Base-by-base conservation (phyloP, 1,140 invertebrate species). In the Cryptotermes secundus region DNA sequence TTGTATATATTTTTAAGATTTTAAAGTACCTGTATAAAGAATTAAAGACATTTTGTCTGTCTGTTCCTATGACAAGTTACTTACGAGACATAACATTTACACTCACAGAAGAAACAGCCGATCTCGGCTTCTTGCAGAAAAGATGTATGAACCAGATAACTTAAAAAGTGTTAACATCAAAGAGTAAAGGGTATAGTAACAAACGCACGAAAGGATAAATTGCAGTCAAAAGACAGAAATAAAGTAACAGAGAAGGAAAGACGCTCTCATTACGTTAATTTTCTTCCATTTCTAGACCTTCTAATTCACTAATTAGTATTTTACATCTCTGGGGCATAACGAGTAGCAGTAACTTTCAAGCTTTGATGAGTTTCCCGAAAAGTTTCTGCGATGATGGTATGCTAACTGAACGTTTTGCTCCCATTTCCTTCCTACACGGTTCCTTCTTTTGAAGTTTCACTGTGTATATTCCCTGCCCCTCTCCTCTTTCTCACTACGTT, bases 301-400 rank as follows among this genome's bases (percentile, higher is more conserved):
- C 86, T 87, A 87, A 86, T 87, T 87, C 86, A 86, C 86, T 87
- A 86, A 87, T 87, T 86, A 86, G 85, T 87, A 87, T 87, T 87
- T 87, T 84, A 86, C 85, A 86, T 86, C 86, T 85, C 86, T 84
- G 82, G 86, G 82, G 86, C 84, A 83, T 81, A 42, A 81, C 80
- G 34, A 35, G 34, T 26, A 42, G 35, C 34, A 34, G 80, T 34
- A 81, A 81, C 80, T 81, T 81, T 81, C 34, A 36, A 36, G 80
- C 35, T 81, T 81, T 42, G 80, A 81, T 81, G 80, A 81, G 80
- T 81, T 81, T 35, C 38, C 35, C 80, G 59, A 72, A 31, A 72
- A 72, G 59, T 72, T 72, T 72, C 59, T 72, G 59, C 59, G 26
- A n/a, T 31, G 59, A n/a, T 49, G 45, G 45, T 49, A 19, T 19